These are phyloP conservation scores for Castor canadensis DNA, from an alignment of 2,113 vertebrate genomes.

Conservation along the genomic window DNA sequence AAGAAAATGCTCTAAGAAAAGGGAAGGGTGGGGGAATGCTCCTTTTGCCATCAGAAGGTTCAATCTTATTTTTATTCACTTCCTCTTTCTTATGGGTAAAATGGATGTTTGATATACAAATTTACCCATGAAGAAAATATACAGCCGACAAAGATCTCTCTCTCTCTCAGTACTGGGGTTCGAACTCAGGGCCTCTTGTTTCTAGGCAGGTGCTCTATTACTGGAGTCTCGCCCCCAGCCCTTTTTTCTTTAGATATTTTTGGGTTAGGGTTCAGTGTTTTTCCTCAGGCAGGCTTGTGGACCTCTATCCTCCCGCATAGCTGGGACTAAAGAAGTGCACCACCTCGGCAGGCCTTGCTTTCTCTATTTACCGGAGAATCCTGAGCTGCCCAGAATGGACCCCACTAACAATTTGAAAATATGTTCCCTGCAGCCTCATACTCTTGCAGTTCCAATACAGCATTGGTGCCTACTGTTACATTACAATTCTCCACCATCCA, in stretches of 20 bases:
- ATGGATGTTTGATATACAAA: neutral
- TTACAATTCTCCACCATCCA: neutral
- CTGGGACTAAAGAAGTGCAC: too few species aligned
- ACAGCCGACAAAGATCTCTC: neutral
- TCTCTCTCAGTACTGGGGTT: too few species aligned
- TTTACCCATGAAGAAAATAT: neutral
- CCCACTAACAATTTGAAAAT: neutral
- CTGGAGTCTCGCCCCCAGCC: too few species aligned
- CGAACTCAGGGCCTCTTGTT: too few species aligned
- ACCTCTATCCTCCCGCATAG: too few species aligned
- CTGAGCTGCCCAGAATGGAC: neutral
- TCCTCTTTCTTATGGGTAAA: neutral
- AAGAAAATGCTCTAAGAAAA: neutral
- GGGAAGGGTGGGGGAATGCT: neutral
- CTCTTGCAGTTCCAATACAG: neutral
- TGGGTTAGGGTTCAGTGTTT: too few species aligned
- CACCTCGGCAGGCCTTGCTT: too few species aligned
- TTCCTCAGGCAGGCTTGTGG: too few species aligned
- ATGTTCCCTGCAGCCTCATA: neutral
- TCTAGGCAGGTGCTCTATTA: too few species aligned
- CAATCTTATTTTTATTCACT: neutral
- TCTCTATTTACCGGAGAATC: too few species aligned
- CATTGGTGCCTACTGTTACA: neutral
- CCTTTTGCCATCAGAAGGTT: neutral
- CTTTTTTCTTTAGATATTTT: too few species aligned